A percentile compares a stretch with the other conserved stretches of the same genome.
Conservation (phyloP, 2,797 vertebrate genomes). For the Zalophus californianus region DNA sequence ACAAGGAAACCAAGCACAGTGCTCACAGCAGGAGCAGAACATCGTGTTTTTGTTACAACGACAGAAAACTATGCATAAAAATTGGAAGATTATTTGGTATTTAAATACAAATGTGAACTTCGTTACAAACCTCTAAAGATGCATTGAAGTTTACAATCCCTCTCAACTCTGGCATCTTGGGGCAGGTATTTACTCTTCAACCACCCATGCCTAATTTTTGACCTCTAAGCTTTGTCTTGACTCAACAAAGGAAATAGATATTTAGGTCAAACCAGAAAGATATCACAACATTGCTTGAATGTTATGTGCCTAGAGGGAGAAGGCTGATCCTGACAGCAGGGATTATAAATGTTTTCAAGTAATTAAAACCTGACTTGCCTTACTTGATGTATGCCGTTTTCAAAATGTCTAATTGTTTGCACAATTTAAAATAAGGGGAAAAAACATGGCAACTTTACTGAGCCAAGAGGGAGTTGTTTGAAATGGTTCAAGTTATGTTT, state of each 20-base stretch:
- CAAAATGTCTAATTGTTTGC: slow-evolving; percentile 80
- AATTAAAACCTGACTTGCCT: slow-evolving; percentile 81
- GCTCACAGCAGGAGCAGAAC: slow-evolving; percentile 87
- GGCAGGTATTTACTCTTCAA: slow-evolving; percentile 73
- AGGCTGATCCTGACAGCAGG: slow-evolving; percentile 66
- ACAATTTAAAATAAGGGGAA: slow-evolving; percentile 72
- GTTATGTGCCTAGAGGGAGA: slow-evolving; percentile 46
- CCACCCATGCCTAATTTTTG: slow-evolving; percentile 66
- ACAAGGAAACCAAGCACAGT: slow-evolving; percentile 87
- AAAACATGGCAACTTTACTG: slow-evolving; percentile 55
- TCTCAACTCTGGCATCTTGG: slow-evolving; percentile 78
- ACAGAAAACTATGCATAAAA: slow-evolving; percentile 90
- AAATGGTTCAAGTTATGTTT: slow-evolving; percentile 80
- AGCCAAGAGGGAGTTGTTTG: slow-evolving; percentile 76
- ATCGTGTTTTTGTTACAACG: slow-evolving; percentile 89
- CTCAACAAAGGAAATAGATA: slow-evolving; percentile 77
- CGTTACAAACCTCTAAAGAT: slow-evolving; percentile 85
- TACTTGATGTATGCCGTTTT: slow-evolving; percentile 74
- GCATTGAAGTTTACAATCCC: slow-evolving; percentile 82
- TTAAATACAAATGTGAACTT: slow-evolving; percentile 88
- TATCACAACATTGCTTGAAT: slow-evolving; percentile 54
- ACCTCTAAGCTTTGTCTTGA: slow-evolving; percentile 68
- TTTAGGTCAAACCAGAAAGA: slow-evolving; percentile 70
- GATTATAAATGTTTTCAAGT: slow-evolving; percentile 76
- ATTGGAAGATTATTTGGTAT: slow-evolving; percentile 88